Conservation (phyloP, 2,888 invertebrate genomes). For the Lasioglossum malachurum region DNA sequence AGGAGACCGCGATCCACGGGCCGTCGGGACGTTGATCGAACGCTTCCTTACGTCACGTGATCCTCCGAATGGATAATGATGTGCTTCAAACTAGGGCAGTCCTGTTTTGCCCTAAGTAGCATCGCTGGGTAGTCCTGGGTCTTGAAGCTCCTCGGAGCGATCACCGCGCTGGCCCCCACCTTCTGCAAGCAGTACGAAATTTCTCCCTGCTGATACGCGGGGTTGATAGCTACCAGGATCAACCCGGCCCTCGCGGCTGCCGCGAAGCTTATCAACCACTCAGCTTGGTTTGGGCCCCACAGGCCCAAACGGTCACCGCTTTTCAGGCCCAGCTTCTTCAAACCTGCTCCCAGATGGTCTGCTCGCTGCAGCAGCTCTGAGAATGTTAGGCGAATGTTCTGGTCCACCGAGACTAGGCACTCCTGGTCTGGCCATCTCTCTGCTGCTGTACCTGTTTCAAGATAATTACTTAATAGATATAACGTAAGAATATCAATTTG, state of each 20-base stretch:
- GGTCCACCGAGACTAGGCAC: constrained; percentile 87
- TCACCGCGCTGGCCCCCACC: constrained; percentile 89
- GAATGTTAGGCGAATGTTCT: constrained; percentile 86
- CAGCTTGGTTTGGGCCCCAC: constrained; percentile 91
- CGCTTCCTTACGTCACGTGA: constrained; percentile 74
- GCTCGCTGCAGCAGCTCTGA: constrained; percentile 87
- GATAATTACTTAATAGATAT: too few species aligned
- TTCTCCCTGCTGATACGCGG: constrained; percentile 90
- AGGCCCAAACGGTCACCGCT: constrained; percentile 92
- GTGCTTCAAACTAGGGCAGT: constrained; percentile 87
- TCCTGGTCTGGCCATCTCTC: constrained; percentile 86
- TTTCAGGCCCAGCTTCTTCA: constrained; percentile 89
- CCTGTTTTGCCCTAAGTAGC: constrained; percentile 83
- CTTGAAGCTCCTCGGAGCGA: constrained; percentile 88
- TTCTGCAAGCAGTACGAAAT: constrained; percentile 90
- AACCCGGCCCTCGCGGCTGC: constrained; percentile 91
- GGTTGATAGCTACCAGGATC: constrained; percentile 91
- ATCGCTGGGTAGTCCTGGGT: constrained; percentile 89
- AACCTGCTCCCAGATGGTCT: constrained; percentile 90
- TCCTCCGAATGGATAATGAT: constrained; percentile 76
- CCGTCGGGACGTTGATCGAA: constrained; percentile 11
- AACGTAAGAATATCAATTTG: too few species aligned
- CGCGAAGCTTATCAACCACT: constrained; percentile 91
- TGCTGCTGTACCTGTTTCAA: constrained; percentile 78
- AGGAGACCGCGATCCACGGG: neutral